Percentiles rank a stretch among this genome's conserved stretches.
Conservation (phyloP, 2,888 invertebrate species). For the Drosophila pseudotakahashii region DNA sequence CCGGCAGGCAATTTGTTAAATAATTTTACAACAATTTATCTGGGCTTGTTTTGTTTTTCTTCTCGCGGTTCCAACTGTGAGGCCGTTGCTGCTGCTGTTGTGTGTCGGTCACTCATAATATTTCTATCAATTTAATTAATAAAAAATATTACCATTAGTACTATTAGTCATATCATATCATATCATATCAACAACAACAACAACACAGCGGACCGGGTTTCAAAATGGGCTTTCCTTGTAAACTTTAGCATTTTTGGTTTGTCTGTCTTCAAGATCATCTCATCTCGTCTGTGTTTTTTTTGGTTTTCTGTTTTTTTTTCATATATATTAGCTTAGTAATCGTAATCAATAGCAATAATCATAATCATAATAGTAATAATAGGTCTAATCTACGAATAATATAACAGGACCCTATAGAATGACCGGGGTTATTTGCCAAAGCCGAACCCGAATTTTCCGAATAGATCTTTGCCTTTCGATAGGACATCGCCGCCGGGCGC, state of each 20-base stretch:
- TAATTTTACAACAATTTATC: constrained; percentile 79
- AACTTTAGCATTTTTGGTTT: constrained; percentile 28
- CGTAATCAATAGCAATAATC: constrained; percentile 72
- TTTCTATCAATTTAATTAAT: constrained; percentile 81
- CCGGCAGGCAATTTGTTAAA: constrained; percentile 61
- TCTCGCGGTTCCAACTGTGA: constrained; percentile 11
- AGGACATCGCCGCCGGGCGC: constrained; percentile 94
- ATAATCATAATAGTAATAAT: constrained; percentile 67
- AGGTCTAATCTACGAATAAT: constrained; percentile 81
- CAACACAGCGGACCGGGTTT: constrained; percentile 36
- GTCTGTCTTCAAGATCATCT: no score
- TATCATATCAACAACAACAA: constrained; percentile 33
- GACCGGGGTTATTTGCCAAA: constrained; percentile 89
- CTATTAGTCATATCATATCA: constrained; percentile 64
- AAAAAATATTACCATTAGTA: constrained; percentile 78
- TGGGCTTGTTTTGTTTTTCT: constrained; percentile 10
- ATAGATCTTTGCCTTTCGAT: constrained; percentile 96
- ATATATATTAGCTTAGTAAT: constrained; percentile 69
- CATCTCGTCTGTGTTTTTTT: constrained; percentile 5
- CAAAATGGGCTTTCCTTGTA: constrained; percentile 3
- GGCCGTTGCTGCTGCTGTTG: constrained; percentile 23
- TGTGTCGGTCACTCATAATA: constrained; percentile 55
- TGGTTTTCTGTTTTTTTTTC: not conserved
- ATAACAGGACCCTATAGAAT: constrained; percentile 82
- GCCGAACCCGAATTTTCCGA: constrained; percentile 93